Conservation (phyloP, 2,797 vertebrate species). For the Oreochromis mossambicus region DNA sequence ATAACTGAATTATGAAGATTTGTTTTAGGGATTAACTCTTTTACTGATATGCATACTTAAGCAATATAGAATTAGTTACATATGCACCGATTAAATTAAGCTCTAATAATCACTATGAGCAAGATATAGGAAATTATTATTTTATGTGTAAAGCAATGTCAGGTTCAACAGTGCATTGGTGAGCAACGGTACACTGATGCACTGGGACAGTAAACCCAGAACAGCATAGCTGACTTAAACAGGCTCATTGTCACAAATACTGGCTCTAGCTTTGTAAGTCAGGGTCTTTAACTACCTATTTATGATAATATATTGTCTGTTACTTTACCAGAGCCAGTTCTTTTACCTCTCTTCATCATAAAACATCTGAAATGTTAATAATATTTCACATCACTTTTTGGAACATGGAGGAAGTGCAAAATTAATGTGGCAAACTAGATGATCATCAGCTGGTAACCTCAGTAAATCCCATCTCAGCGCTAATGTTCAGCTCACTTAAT, state of each 20-base stretch:
- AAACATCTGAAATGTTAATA: not conserved
- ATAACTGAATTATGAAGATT: not conserved
- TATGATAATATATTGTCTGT: not conserved
- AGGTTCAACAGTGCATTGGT: fast-evolving
- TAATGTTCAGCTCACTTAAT: not conserved
- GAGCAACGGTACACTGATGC: not conserved
- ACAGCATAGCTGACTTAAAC: not conserved
- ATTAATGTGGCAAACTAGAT: not conserved
- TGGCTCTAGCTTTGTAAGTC: not conserved
- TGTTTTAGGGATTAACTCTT: not conserved
- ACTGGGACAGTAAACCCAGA: not conserved
- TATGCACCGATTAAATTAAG: not conserved
- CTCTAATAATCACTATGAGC: not conserved
- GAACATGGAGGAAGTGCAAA: not conserved
- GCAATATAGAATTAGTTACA: not conserved
- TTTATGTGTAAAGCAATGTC: not conserved
- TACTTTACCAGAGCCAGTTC: not conserved
- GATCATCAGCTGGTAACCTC: not conserved
- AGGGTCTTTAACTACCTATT: not conserved
- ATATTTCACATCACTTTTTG: not conserved
- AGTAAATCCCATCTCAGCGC: not conserved
- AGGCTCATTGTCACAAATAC: not conserved
- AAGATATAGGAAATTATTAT: not conserved
- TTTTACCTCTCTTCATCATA: not conserved
- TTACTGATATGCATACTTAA: not conserved